Evolutionary conservation across 2,797 vertebrate species (phyloP).

Genomic region (Jordanella pulchra): DNA sequence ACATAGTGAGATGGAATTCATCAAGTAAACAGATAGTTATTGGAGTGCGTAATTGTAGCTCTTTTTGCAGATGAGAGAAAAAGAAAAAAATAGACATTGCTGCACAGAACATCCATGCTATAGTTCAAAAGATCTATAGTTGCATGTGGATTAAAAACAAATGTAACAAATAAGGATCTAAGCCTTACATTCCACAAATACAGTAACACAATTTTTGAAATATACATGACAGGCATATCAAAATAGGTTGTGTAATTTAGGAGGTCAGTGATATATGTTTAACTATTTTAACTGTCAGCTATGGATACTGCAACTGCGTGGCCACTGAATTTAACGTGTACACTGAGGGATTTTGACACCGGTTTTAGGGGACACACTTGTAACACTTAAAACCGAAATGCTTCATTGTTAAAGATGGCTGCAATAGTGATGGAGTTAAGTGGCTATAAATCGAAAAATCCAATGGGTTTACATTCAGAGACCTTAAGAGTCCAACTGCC

Average conservation of each 20-base stretch:
- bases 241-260: conserved; percentile 64
- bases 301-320: conserved; percentile 65
- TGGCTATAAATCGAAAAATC: conserved; percentile 74
- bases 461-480: conserved; percentile 65
- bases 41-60: conserved; percentile 90
- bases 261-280: conserved; percentile 76
- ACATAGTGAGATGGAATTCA: conserved; percentile 92
- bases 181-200: conserved; percentile 52
- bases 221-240: conserved; percentile 66
- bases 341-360: conserved; percentile 67
- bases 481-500: conserved; percentile 65
- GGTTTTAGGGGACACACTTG: conserved; percentile 74
- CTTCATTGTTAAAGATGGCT: conserved; percentile 60
- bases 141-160: conserved; percentile 42
- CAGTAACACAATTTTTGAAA: conserved; percentile 60
- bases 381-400: conserved; percentile 66
- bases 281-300: conserved; percentile 61
- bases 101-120: conserved; percentile 35
- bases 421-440: conserved; percentile 68
- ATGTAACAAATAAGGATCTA: conserved; percentile 35
- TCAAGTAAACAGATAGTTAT: conserved; percentile 98
- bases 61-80: conserved; percentile 78
- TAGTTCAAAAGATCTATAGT: conserved; percentile 30
- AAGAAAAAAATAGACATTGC: conserved; percentile 80
- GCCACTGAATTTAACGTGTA: conserved; percentile 71